Percentiles rank a stretch among this genome's conserved stretches.
phyloP scores from a whole-genome alignment of 2,797 vertebrate species.

The Gadopsis bispinosus region DNA sequence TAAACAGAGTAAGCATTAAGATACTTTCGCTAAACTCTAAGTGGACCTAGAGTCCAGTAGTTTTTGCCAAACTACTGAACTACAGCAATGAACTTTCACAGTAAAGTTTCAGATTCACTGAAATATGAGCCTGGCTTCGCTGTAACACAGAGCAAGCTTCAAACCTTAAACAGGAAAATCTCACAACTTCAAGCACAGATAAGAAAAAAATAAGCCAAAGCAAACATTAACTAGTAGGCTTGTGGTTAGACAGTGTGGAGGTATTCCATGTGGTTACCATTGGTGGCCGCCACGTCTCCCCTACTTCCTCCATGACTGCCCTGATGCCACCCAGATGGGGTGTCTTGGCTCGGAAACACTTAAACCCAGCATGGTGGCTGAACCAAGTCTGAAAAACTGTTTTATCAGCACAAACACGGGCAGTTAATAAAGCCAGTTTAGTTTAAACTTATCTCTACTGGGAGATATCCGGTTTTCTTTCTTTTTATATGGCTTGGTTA shows the following conservation, averaged over 20 bases:
- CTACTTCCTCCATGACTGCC: conserved; percentile 68
- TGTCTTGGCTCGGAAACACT: conserved; percentile 63
- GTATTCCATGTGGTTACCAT: conserved; percentile 56
- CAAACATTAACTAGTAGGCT: conserved; percentile 30
- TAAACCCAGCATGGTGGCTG: conserved; percentile 59
- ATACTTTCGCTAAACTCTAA: background rate
- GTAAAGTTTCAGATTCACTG: background rate
- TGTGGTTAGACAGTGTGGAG: conserved; percentile 45
- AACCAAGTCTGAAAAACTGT: conserved; percentile 55
- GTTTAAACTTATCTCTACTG: conserved; percentile 43
- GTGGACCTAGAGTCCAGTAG: background rate
- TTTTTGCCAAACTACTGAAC: background rate
- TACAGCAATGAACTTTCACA: background rate
- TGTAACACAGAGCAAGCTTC: conserved; percentile 4
- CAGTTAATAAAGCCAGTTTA: conserved; percentile 51
- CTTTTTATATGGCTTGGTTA: conserved; percentile 65
- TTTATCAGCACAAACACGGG: conserved; percentile 54
- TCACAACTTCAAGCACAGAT: background rate
- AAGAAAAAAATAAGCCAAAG: conserved; percentile 37
- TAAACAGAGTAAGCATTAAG: background rate
- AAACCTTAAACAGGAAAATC: conserved; percentile 25
- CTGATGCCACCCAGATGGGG: conserved; percentile 71
- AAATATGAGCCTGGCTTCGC: conserved; percentile 21
- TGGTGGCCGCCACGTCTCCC: conserved; percentile 57
- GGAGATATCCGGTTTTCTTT: conserved; percentile 65